phyloP scores from a whole-genome alignment of 2,113 vertebrate species.

The pig (Sus scrofa) region DNA sequence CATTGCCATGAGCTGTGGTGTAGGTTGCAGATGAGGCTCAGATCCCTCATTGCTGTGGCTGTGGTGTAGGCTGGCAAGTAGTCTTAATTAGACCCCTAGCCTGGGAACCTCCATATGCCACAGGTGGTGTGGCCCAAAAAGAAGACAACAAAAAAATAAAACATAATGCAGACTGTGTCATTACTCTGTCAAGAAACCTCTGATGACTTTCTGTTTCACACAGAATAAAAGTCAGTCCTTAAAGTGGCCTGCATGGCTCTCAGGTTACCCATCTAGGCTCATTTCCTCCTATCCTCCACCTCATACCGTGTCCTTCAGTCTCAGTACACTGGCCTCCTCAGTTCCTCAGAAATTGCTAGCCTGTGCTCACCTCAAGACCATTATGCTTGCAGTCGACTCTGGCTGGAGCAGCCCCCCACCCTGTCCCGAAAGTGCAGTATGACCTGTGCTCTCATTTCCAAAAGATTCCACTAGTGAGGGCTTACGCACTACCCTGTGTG shows the following conservation, averaged over 20 bases:
- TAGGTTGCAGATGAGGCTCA: too few species aligned
- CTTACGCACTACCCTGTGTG: not conserved
- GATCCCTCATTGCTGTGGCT: too few species aligned
- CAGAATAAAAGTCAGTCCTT: conserved; percentile 11
- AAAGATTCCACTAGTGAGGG: not conserved
- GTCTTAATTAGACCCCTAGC: too few species aligned
- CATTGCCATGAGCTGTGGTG: too few species aligned
- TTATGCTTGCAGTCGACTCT: not conserved
- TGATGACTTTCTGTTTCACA: not conserved
- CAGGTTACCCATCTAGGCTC: not conserved
- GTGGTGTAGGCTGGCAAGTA: too few species aligned
- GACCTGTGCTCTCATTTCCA: not conserved
- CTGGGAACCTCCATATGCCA: too few species aligned
- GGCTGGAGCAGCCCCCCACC: not conserved
- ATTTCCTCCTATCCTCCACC: not conserved
- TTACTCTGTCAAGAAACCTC: not conserved
- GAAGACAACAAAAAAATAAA: not conserved
- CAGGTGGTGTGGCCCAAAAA: too few species aligned
- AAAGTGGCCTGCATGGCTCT: not conserved
- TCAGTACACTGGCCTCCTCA: not conserved
- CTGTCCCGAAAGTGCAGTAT: too few species aligned
- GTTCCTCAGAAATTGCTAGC: not conserved
- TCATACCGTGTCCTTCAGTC: not conserved
- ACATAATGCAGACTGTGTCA: not conserved
- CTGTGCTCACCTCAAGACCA: not conserved